These are phyloP conservation scores for Ctenosaura bakeri DNA, from an alignment of 2,797 vertebrate species.

Conservation along the genomic window DNA sequence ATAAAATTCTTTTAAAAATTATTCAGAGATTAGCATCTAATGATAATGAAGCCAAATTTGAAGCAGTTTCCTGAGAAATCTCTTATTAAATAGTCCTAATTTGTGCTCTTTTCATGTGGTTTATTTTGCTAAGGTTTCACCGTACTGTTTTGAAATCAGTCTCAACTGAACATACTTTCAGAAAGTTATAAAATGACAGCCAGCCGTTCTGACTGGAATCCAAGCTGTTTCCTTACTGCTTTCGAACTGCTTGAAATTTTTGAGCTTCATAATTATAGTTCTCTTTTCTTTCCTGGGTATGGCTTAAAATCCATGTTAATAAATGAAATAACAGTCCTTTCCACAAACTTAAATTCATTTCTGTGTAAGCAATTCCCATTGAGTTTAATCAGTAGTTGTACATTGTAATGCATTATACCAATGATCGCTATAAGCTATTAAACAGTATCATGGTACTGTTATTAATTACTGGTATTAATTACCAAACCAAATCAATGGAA, in stretches of 20 bases:
- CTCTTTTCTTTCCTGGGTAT: slow-evolving; percentile 27
- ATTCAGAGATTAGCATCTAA: slow-evolving; percentile 73
- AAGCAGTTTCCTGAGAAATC: slow-evolving; percentile 74
- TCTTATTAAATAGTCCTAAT: slow-evolving; percentile 75
- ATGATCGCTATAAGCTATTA: slow-evolving; percentile 55
- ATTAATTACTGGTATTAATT: slow-evolving; percentile 29
- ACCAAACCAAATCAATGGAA: slow-evolving; percentile 30
- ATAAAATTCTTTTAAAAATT: slow-evolving; percentile 58
- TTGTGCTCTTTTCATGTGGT: slow-evolving; percentile 76
- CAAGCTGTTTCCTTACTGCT: slow-evolving; percentile 39
- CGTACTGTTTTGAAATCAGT: slow-evolving; percentile 73
- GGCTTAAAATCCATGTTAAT: slow-evolving; percentile 9
- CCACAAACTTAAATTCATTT: neutral
- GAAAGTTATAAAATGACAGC: slow-evolving; percentile 72
- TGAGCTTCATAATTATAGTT: slow-evolving; percentile 47
- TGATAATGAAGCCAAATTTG: slow-evolving; percentile 75
- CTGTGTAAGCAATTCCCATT: slow-evolving; percentile 5
- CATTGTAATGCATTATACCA: slow-evolving; percentile 23
- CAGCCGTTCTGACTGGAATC: slow-evolving; percentile 61
- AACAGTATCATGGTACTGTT: slow-evolving; percentile 36
- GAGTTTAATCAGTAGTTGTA: slow-evolving; percentile 26
- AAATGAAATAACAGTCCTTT: too few relatives aligned
- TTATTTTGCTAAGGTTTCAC: slow-evolving; percentile 76
- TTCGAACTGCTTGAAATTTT: slow-evolving; percentile 50
- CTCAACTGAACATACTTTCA: slow-evolving; percentile 67